phyloP scores from a whole-genome alignment of 2,888 invertebrate species.

The Adineta ricciae region DNA sequence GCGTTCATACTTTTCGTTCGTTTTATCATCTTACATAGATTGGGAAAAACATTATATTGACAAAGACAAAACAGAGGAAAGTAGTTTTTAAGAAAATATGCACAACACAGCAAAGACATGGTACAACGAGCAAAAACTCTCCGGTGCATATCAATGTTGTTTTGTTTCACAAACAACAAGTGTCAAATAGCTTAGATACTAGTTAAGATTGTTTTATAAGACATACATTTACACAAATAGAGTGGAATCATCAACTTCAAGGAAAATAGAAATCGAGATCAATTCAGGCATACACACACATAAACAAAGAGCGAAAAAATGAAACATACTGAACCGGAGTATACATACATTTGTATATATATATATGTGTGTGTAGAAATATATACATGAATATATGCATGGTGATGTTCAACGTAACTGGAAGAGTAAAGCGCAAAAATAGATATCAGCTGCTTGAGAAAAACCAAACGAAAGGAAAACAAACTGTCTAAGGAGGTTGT shows the following conservation, averaged over 20 bases:
- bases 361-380: neutral
- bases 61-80: neutral
- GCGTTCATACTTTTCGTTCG: neutral
- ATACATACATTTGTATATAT: neutral
- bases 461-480: neutral
- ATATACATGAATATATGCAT: neutral
- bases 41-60: slow-evolving; percentile 2
- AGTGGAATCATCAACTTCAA: neutral
- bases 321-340: neutral
- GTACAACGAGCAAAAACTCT: neutral
- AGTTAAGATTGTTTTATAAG: neutral
- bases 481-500: neutral
- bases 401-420: slow-evolving; percentile 9
- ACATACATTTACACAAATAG: neutral
- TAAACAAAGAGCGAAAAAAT: neutral
- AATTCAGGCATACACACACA: neutral
- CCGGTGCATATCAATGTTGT: neutral
- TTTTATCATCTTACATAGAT: neutral
- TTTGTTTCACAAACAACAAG: neutral
- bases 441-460: slow-evolving; percentile 15
- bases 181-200: neutral
- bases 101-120: neutral
- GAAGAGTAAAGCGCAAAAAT: slow-evolving; percentile 8
- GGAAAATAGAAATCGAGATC: neutral
- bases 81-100: neutral